phyloP scores from a whole-genome alignment of 2,888 invertebrate species.

The Melieria picta region DNA sequence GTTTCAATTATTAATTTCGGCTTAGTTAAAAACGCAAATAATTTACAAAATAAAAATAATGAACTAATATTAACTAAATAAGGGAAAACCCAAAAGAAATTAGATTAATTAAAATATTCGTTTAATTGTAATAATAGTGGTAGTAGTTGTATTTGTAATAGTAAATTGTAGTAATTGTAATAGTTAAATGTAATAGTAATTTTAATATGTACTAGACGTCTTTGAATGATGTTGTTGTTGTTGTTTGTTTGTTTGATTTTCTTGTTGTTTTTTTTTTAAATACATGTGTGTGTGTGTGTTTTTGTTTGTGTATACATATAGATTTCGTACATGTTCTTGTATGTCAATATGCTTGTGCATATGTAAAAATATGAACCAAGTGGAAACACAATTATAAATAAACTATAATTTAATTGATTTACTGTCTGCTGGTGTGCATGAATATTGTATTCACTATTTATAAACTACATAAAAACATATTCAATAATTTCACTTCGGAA shows the following conservation, averaged over 20 bases:
- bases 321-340: background rate
- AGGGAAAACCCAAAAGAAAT: background rate
- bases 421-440: no score
- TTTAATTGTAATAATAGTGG: background rate
- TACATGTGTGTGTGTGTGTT: background rate
- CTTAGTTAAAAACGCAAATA: conserved; percentile 23
- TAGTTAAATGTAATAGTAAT: background rate
- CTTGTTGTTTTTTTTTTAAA: conserved; percentile 2
- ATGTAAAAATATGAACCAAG: no score
- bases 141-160: background rate
- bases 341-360: background rate
- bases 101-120: background rate
- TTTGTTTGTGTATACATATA: background rate
- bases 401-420: no score
- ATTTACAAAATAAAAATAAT: conserved; percentile 22
- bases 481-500: no score
- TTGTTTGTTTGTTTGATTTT: conserved; percentile 4
- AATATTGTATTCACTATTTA: no score
- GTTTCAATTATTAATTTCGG: conserved; percentile 18
- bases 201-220: conserved; percentile 34
- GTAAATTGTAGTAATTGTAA: conserved; percentile 3
- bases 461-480: no score
- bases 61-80: conserved; percentile 21
- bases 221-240: conserved; percentile 36
- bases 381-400: no score